Evolutionary conservation across 1,140 invertebrate genomes (phyloP).

Genomic region (Calliphora vicina): DNA sequence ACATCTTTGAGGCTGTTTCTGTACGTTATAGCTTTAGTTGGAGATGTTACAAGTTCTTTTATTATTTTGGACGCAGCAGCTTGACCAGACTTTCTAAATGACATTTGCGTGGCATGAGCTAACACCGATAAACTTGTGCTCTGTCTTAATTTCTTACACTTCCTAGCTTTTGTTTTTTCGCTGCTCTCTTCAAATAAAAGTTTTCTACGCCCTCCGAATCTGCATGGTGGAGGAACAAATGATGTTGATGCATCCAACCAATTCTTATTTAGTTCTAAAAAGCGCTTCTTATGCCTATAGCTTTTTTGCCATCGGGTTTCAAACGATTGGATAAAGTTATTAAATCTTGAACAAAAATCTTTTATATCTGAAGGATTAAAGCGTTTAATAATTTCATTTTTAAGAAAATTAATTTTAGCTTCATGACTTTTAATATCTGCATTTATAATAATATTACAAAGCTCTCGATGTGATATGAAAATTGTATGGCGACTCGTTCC

Average conservation of each 20-base stretch:
- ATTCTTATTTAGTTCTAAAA: not conserved
- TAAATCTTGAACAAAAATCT: not conserved
- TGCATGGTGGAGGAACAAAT: no score
- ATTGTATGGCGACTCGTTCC: no score
- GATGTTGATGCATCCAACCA: not conserved
- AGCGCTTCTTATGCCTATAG: not conserved
- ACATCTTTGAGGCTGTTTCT: not conserved
- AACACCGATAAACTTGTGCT: not conserved
- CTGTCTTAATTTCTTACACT: not conserved
- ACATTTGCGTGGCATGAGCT: not conserved
- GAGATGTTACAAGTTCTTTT: not conserved
- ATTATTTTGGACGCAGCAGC: not conserved
- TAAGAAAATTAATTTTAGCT: not conserved
- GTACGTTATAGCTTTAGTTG: not conserved
- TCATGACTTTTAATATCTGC: no score
- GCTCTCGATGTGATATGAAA: no score
- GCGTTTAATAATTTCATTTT: not conserved
- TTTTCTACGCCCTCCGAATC: not conserved
- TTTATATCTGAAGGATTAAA: not conserved
- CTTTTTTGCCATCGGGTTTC: not conserved
- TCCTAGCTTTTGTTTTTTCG: not conserved
- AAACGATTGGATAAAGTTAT: not conserved
- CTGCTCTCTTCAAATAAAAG: not conserved
- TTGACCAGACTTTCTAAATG: not conserved
- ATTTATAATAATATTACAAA: no score